Evolutionary conservation across 2,888 invertebrate genomes (phyloP).

Genomic region (Nephrotoma flavescens): DNA sequence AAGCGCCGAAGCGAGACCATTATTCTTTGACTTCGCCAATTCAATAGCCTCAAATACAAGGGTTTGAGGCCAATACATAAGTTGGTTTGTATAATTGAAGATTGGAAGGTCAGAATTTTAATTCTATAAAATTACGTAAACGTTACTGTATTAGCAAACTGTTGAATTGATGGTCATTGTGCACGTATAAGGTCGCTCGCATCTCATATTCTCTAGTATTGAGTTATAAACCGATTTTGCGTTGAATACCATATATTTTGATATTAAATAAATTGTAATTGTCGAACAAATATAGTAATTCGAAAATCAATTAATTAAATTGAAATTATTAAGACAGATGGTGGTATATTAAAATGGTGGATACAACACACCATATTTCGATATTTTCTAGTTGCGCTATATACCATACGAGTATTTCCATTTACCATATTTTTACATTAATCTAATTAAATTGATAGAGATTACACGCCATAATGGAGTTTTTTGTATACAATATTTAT

Average conservation of each 20-base stretch:
- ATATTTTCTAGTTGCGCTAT: neutral
- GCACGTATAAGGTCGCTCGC: neutral
- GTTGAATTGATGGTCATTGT: neutral
- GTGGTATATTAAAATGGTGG: neutral
- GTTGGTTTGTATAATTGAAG: no score
- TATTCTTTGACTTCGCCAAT: no score
- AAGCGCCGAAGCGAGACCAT: no score
- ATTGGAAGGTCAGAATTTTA: no score
- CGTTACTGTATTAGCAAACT: neutral
- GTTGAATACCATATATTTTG: neutral
- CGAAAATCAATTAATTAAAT: neutral
- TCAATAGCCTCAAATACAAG: no score
- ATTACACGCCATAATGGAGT: neutral
- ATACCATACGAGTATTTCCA: neutral
- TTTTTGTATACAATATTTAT: neutral
- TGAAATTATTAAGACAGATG: neutral
- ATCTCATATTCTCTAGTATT: neutral
- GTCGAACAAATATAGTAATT: neutral
- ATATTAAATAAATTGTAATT: neutral
- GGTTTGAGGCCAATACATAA: no score
- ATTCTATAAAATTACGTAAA: no score
- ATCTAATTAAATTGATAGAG: neutral
- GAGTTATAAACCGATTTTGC: neutral
- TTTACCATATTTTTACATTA: neutral
- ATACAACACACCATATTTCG: neutral